Base-by-base conservation (phyloP, 2,797 vertebrate genomes). In the Rhynchonycteris naso region DNA sequence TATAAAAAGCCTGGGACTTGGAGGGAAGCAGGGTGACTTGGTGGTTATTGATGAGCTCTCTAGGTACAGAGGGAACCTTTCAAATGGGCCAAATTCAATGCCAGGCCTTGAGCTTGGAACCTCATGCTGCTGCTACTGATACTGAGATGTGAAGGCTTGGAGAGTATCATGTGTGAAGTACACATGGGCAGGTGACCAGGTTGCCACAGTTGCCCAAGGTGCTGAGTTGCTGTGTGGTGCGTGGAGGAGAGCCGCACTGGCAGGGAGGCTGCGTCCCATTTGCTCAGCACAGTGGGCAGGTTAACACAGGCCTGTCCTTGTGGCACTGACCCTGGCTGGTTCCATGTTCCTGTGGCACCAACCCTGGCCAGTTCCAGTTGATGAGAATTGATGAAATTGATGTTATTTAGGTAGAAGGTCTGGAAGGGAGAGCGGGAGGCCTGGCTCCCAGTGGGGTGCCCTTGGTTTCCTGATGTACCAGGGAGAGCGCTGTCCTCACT, bases 111-210 rank as follows among this genome's bases (percentile, higher is more conserved):
- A 24, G 28, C 71, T n/a, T 4, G 9, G 52, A 33, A 24, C 52
- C 66, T 79, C 47, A 1, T 0, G 7, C 47, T 9, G 18, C n/a
- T 21, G 47, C 47, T 10, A 13, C 33, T 1, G 43, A 43, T 43
- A 7, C 61, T 33, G 28, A 1, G 93, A 56, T 59, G 88, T 30
- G 80, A 33, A 63, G 68, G 76, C 66, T 28, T 24, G 0, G 7
- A 4, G 66, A 18, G 71, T 33, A 52, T 80, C 54, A 14, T 28
- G 30, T 47, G 13, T 8, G 12, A 10, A 35, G 91, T 9, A 2
- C 58, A 76, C 81, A 59, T 87, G 91, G 75, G 33, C 19, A 74
- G 65, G 83, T 87, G 90, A 94, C 81, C 7, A 0, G 72, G 89
- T 87, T 21, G 0, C 50, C 1, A 2, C 79, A 63, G 89, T 89